Conservation (phyloP, 2,888 invertebrate genomes). For the Strigamia transsilvanica region DNA sequence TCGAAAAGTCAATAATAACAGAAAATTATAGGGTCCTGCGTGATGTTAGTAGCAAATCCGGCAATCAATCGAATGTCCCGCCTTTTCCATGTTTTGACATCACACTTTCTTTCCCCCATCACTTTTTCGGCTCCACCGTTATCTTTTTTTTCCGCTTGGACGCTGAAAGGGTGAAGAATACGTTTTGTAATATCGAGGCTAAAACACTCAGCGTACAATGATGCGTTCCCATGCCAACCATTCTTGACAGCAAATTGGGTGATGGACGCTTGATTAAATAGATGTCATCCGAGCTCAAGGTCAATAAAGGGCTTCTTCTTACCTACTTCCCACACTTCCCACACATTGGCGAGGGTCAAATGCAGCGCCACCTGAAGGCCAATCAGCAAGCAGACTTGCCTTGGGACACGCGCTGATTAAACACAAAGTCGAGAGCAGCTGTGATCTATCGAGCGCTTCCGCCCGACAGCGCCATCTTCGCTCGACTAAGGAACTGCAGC, state of each 20-base stretch:
- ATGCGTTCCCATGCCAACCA: constrained; percentile 12
- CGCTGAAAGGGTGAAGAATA: background rate
- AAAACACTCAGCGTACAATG: background rate
- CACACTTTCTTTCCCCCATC: background rate
- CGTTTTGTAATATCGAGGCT: background rate
- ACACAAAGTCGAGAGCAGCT: constrained; percentile 20
- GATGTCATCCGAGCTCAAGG: constrained; percentile 14
- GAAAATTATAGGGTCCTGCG: background rate
- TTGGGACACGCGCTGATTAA: constrained; percentile 13
- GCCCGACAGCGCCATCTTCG: constrained; percentile 20
- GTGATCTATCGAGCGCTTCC: constrained; percentile 20
- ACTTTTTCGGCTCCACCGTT: background rate
- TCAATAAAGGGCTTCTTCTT: constrained; percentile 7
- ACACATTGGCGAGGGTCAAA: background rate
- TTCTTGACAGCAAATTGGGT: background rate
- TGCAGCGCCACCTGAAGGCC: constrained; percentile 20
- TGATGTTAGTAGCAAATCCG: background rate
- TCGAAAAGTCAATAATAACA: background rate
- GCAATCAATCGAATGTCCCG: constrained; percentile 7
- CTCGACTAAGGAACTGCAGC: constrained; percentile 2
- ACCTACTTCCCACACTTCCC: background rate
- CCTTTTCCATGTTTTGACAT: constrained; percentile 6
- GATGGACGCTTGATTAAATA: constrained; percentile 20
- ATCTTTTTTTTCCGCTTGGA: constrained; percentile 4
- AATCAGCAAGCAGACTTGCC: constrained; percentile 4